Evolutionary conservation across 2,797 vertebrate genomes (phyloP).

Genomic region (Pterois miles): DNA sequence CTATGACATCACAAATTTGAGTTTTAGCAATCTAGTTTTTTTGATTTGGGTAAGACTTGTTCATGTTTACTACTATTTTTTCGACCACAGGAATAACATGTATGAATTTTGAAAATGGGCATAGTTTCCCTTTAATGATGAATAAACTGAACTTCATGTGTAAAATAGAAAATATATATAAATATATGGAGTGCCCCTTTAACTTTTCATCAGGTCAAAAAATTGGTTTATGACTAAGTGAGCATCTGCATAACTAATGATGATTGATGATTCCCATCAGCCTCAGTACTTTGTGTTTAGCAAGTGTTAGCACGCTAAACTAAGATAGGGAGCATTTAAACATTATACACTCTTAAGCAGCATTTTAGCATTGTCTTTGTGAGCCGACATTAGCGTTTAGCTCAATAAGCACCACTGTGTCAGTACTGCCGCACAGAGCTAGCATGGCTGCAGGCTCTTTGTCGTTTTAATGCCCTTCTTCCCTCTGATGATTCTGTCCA

Average conservation of each 20-base stretch:
- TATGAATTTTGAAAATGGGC: no score
- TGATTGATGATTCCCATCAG: neutral
- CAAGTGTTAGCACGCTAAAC: neutral
- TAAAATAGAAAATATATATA: no score
- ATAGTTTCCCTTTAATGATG: neutral
- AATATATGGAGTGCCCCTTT: neutral
- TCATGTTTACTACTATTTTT: no score
- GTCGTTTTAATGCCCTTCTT: neutral
- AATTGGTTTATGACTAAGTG: neutral
- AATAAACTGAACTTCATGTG: neutral
- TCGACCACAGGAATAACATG: no score
- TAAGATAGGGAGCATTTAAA: neutral
- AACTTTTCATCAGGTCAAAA: neutral
- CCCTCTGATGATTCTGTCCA: constrained; percentile 41
- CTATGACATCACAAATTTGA: no score
- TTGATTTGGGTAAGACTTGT: no score
- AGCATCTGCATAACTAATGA: neutral
- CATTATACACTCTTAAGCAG: neutral
- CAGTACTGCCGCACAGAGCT: neutral
- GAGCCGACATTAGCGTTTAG: neutral
- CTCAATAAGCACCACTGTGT: neutral
- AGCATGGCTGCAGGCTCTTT: neutral
- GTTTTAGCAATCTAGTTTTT: no score
- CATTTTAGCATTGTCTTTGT: neutral
- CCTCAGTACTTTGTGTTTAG: neutral